These are phyloP conservation scores for Papilio gigon DNA, from an alignment of 2,888 invertebrate species.

Conservation along the genomic window DNA sequence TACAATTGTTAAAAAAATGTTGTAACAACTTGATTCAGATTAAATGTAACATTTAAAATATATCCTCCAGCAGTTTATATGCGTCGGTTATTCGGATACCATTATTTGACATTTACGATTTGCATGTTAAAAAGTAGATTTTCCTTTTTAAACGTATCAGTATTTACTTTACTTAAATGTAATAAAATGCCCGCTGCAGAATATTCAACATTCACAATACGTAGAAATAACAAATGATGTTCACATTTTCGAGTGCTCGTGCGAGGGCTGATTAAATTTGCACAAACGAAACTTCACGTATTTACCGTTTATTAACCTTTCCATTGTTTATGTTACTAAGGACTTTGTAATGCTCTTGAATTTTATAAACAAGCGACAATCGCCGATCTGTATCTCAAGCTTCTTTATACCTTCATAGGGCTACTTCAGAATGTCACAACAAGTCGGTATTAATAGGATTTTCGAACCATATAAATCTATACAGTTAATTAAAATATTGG, in stretches of 20 bases:
- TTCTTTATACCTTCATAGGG: not conserved
- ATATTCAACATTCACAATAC: conserved; percentile 1
- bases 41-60: not conserved
- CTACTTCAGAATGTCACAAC: not conserved
- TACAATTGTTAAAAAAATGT: no score
- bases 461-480: not conserved
- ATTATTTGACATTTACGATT: not conserved
- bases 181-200: conserved; percentile 7
- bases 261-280: conserved; percentile 31
- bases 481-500: no score
- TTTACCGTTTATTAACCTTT: conserved; percentile 18
- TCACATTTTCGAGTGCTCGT: conserved; percentile 17
- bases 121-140: not conserved
- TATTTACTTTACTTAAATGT: conserved; percentile 1
- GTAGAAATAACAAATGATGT: conserved; percentile 26
- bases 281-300: conserved; percentile 11
- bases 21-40: not conserved
- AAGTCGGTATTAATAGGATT: not conserved
- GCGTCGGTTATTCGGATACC: not conserved
- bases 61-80: not conserved
- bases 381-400: not conserved
- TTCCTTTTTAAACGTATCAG: not conserved
- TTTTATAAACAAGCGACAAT: not conserved
- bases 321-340: conserved; percentile 5
- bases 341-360: conserved; percentile 7